Percentiles rank a stretch among this genome's conserved stretches.
phyloP scores from a whole-genome alignment of 2,888 invertebrate genomes.

The Lamellibrachia satsuma region DNA sequence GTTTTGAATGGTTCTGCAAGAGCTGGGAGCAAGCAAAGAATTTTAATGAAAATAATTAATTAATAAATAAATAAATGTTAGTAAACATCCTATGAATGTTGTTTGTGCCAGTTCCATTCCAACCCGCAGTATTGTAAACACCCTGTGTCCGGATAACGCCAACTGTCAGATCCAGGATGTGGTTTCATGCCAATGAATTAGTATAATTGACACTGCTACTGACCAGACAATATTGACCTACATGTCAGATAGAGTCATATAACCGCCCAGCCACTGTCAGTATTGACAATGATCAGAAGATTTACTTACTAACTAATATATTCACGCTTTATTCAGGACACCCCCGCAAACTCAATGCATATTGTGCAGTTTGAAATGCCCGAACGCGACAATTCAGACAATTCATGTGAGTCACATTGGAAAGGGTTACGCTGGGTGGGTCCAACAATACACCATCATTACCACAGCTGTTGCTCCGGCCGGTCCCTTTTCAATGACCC shows the following conservation, averaged over 20 bases:
- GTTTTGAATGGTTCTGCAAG: not conserved
- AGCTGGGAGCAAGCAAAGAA: not conserved
- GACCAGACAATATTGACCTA: not conserved
- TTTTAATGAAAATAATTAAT: not conserved
- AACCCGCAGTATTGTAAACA: not conserved
- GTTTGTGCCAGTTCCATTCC: not conserved
- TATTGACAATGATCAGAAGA: not conserved
- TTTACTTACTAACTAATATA: not conserved
- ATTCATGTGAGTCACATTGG: not conserved
- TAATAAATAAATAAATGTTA: not conserved
- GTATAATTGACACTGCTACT: not conserved
- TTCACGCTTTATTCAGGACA: not conserved
- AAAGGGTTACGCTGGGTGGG: not conserved
- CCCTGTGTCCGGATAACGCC: not conserved
- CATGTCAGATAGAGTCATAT: not conserved
- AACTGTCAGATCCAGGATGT: not conserved
- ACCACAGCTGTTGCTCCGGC: not conserved
- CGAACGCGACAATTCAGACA: not conserved
- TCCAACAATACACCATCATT: not conserved
- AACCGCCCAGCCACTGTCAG: not conserved
- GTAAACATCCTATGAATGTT: slow-evolving; percentile 19
- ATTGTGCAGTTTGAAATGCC: not conserved
- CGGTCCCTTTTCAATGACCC: too few species aligned
- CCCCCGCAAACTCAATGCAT: not conserved
- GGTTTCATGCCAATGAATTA: not conserved